These are phyloP conservation scores for Phycodurus eques DNA, from an alignment of 2,113 vertebrate genomes.

Conservation along the genomic window DNA sequence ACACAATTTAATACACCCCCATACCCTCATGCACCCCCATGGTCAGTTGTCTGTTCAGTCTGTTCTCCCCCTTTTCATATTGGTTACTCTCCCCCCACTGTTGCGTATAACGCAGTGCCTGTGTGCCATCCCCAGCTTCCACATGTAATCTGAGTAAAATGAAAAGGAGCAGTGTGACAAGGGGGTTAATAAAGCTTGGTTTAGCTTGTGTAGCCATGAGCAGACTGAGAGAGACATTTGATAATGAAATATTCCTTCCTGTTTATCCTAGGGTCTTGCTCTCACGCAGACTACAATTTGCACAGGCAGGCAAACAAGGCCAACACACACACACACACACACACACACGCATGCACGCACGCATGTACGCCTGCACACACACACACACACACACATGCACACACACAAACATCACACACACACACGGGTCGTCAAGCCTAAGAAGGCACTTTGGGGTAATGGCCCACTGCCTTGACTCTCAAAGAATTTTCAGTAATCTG, in stretches of 20 bases:
- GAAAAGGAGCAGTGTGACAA: slow-evolving; percentile 1
- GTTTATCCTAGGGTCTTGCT: slow-evolving; percentile 33
- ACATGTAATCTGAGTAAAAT: slow-evolving; percentile 21
- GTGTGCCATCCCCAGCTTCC: slow-evolving; percentile 17
- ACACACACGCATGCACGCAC: slow-evolving; percentile 2
- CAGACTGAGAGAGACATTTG: slow-evolving; percentile 22
- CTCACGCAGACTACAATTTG: slow-evolving; percentile 7
- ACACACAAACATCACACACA: neutral
- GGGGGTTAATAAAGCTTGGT: slow-evolving; percentile 29
- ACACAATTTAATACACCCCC: slow-evolving; percentile 37
- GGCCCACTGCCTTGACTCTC: slow-evolving; percentile 60
- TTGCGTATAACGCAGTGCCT: neutral
- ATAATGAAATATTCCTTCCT: slow-evolving; percentile 38
- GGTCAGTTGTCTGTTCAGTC: slow-evolving; percentile 27
- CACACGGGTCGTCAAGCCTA: slow-evolving; percentile 5
- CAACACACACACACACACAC: neutral
- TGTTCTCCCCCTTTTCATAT: slow-evolving; percentile 7
- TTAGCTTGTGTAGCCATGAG: slow-evolving; percentile 22
- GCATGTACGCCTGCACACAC: neutral
- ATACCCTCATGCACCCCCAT: neutral
- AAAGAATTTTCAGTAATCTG: slow-evolving; percentile 66
- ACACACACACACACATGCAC: neutral
- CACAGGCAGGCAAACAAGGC: neutral
- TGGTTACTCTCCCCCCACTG: neutral
- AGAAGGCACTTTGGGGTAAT: slow-evolving; percentile 61